Evolutionary conservation across 1,140 invertebrate genomes (phyloP).

Genomic region (Zaprionus tsacasi): DNA sequence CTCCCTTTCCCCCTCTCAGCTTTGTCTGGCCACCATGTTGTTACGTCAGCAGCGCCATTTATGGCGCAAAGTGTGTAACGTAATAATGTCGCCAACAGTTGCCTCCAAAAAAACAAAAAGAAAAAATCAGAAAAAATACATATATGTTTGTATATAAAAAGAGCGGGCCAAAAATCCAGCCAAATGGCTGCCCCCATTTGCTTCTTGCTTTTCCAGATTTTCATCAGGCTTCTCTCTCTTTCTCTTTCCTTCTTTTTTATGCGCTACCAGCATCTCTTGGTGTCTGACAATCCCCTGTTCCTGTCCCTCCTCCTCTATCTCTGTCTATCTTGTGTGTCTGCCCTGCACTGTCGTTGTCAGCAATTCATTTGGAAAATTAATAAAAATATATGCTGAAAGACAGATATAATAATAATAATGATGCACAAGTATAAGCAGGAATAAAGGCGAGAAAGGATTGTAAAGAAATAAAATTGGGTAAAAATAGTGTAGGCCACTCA

Average conservation of each 20-base stretch:
- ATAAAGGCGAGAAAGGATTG: background rate
- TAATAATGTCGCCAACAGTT: constrained; percentile 82
- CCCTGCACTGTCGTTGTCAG: constrained; percentile 61
- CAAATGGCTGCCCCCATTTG: constrained; percentile 37
- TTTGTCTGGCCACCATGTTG: constrained; percentile 66
- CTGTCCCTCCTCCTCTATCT: background rate
- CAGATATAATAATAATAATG: background rate
- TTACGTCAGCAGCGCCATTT: constrained; percentile 68
- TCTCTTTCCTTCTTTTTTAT: constrained; percentile 2
- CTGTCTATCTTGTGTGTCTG: constrained; percentile 45
- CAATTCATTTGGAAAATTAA: constrained; percentile 83
- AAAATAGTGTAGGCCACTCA: background rate
- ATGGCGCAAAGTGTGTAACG: constrained; percentile 77
- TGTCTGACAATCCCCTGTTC: constrained; percentile 19
- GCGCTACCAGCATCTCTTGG: constrained; percentile 19
- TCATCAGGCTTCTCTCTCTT: background rate
- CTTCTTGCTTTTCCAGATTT: constrained; percentile 18
- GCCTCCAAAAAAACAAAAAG: constrained; percentile 46
- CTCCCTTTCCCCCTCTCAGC: constrained; percentile 26
- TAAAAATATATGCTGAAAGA: constrained; percentile 61
- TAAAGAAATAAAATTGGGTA: background rate
- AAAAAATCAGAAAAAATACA: constrained; percentile 11
- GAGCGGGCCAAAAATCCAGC: constrained; percentile 40
- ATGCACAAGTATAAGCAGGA: background rate
- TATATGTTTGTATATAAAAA: constrained; percentile 9